Evolutionary conservation across 1,140 invertebrate species (phyloP).

Genomic region (Diploscapter pachys): DNA sequence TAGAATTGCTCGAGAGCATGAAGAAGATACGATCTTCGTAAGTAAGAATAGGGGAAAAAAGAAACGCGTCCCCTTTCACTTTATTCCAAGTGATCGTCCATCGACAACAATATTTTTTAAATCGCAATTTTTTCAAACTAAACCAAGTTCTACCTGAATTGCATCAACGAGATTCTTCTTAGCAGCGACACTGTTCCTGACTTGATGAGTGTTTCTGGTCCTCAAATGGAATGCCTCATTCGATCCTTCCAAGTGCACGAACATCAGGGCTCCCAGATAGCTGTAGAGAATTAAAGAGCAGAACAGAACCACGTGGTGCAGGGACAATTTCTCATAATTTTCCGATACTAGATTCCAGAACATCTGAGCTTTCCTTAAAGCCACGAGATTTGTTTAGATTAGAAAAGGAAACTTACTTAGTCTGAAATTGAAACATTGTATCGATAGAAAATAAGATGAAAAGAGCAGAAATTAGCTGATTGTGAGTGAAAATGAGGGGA

Average conservation of each 20-base stretch:
- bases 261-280: constrained; percentile 32
- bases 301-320: constrained; percentile 30
- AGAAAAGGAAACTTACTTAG: neutral
- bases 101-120: neutral
- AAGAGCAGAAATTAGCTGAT: no score
- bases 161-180: constrained; percentile 19
- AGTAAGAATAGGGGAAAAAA: neutral
- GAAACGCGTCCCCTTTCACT: no score
- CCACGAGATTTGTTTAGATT: constrained; percentile 12
- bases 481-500: no score
- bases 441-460: no score
- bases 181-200: constrained; percentile 17
- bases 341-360: constrained; percentile 39
- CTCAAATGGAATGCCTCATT: constrained; percentile 16
- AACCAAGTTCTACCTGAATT: constrained; percentile 12
- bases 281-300: constrained; percentile 30
- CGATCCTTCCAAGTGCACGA: constrained; percentile 27
- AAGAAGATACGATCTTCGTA: neutral
- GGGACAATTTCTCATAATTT: constrained; percentile 36
- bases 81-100: no score
- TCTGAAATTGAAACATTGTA: no score
- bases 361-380: constrained; percentile 15
- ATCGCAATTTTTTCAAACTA: neutral
- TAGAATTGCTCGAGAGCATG: neutral
- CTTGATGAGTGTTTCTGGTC: constrained; percentile 13